Evolutionary conservation across 2,113 vertebrate species (phyloP).

Genomic region (Galemys pyrenaicus): DNA sequence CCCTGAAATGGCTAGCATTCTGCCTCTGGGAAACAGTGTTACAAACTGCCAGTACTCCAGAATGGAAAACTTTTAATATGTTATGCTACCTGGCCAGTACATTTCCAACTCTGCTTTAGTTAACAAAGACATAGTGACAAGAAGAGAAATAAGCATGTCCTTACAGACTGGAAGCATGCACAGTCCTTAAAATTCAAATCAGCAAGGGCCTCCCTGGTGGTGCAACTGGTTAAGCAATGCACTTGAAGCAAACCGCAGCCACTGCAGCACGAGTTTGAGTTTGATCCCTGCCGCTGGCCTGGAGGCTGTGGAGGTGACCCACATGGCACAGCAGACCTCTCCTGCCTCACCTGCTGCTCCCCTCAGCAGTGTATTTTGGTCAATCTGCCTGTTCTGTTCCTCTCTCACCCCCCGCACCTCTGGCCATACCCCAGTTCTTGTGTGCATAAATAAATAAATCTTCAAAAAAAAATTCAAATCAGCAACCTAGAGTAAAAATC

Average conservation of each 20-base stretch:
- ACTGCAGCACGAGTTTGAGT: too few relatives aligned
- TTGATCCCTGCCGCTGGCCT: too few relatives aligned
- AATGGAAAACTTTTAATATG: background rate
- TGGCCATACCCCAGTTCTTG: too few relatives aligned
- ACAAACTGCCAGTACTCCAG: background rate
- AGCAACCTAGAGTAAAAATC: background rate
- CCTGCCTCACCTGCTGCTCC: too few relatives aligned
- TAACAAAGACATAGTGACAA: background rate
- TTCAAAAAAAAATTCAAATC: background rate
- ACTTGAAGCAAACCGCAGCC: too few relatives aligned
- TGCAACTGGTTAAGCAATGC: too few relatives aligned
- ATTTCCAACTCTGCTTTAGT: background rate
- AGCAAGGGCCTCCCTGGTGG: background rate
- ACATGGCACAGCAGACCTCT: too few relatives aligned
- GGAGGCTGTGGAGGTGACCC: too few relatives aligned
- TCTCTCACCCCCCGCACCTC: too few relatives aligned
- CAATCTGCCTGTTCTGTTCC: too few relatives aligned
- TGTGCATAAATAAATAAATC: too few relatives aligned
- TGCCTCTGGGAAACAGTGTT: background rate
- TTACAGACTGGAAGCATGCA: background rate
- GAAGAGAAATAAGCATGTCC: background rate
- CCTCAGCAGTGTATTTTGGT: too few relatives aligned
- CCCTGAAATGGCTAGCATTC: background rate
- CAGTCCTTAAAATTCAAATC: background rate
- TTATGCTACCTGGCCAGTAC: background rate